Evolutionary conservation across 2,113 vertebrate genomes (phyloP), one percentile per base, ranked within the genome.

Genomic region (Rhagologus leucostigma): DNA sequence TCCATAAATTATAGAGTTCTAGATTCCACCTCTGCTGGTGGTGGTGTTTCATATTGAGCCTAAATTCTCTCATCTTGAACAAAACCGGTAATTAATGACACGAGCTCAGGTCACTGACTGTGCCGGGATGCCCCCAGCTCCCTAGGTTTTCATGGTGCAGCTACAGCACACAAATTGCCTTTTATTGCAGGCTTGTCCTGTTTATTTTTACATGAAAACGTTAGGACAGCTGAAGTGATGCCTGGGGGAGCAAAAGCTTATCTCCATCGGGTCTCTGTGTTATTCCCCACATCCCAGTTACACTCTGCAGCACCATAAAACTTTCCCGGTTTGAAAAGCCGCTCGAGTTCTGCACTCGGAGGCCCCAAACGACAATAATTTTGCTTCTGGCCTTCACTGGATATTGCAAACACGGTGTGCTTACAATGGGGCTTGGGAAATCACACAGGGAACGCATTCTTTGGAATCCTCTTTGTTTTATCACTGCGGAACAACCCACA

Each of bases 401-500:
- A 69, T 95, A 84, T 46, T 79, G 84, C 87, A 95, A 90, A 92
- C 68, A 71, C 1, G 42, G 56, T 63, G 75, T 88, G 95, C 95
- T 97, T 96, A 94, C 74, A 90, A 92, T 78, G 80, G 84, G 97
- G 91, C 83, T 93, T 21, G 85, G 97, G 91, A 86, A 96, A 95
- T 97, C 98, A 82, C 98, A 98, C 96, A 97, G 96, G 97, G 98
- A 98, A 93, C 30, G 94, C 98, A 98, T 99, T 99, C 98, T 98
- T 98, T 97, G 98, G 97, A 98, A 98, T 98, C 97, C 89, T 98
- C 97, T 98, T 98, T 98, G 98, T 99, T 99, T 99, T 98, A 98
- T 98, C 98, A 97, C 92, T 93, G 96, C 92, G 85, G 98, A 98
- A 95, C 98, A 98, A 85, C 96, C 97, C 75, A 90, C 96, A 95